Evolutionary conservation across 2,113 vertebrate genomes (phyloP), one percentile per base, ranked within the genome.

Genomic region (Neogobius melanostomus): DNA sequence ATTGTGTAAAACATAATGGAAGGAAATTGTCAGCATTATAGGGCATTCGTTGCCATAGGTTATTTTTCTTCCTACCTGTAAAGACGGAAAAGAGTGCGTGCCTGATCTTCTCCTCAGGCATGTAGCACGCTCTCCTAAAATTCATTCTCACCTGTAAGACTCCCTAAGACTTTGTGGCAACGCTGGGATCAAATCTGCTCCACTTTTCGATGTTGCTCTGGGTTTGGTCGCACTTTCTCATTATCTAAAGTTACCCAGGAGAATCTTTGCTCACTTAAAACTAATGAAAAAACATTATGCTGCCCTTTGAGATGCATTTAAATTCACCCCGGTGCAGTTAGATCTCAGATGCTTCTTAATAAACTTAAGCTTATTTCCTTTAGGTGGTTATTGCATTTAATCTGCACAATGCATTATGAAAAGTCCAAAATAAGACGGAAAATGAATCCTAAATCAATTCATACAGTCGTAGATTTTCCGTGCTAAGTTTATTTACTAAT

Each of bases 221-320:
- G 62, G 44, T 64, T 64, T 48, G 45, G 43, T 47, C n/a, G 45
- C 61, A 17, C 45, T 47, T 64, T 43, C 61, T 67, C 59, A 61
- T 61, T 61, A 61, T 61, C 42, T 44, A 45, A 16, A 17, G 28
- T 36, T 46, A 8, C 52, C 50, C 66, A 21, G 48, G 7, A 72
- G 67, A 56, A 64, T 28, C 70, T 69, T 66, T 8, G 68, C 28
- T 60, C 47, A 10, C 65, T 46, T 68, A 50, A 75, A 80, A 68
- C 28, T 71, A 77, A 81, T 79, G 49, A 71, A 66, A 76, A 78
- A 82, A 56, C 43, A 44, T 44, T 50, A 12, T 45, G 64, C 66
- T 70, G 21, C 70, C 67, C 11, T n/a, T 50, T 48, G 61, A 82
- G 65, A 72, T 54, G 51, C n/a, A 76, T 79, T 81, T 69, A 11